Conservation (phyloP, 1,140 invertebrate species). For the Zaprionus camerounensis region DNA sequence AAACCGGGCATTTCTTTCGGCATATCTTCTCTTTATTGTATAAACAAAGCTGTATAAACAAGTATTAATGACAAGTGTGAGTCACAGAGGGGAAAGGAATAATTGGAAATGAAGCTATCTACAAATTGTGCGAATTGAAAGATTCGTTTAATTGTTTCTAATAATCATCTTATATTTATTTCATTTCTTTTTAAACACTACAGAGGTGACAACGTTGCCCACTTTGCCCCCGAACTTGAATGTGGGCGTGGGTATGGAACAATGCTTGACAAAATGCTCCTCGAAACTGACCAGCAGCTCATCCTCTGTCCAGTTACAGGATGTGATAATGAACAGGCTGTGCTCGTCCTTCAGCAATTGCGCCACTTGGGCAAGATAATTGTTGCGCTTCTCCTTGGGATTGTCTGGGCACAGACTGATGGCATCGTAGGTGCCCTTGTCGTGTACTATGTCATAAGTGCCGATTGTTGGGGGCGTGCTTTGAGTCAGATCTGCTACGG, state of each 20-base stretch:
- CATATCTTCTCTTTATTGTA: not conserved
- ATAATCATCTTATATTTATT: not conserved
- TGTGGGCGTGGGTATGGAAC: constrained; percentile 90
- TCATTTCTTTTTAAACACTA: constrained; percentile 87
- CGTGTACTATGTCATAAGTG: constrained; percentile 89
- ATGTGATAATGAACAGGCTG: constrained; percentile 92
- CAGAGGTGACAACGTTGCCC: constrained; percentile 91
- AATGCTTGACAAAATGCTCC: constrained; percentile 86
- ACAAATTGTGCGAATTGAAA: not conserved
- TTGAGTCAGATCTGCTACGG: constrained; percentile 83
- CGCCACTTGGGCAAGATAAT: constrained; percentile 89
- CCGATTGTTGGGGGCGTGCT: constrained; percentile 49
- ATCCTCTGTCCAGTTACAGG: constrained; percentile 96
- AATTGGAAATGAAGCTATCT: not conserved
- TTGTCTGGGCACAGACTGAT: constrained; percentile 92
- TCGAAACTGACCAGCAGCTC: constrained; percentile 91
- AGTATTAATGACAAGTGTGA: not conserved
- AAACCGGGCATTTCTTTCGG: not conserved
- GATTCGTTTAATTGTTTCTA: not conserved
- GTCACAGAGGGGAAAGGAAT: not conserved
- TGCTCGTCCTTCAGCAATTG: constrained; percentile 58
- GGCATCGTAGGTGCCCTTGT: constrained; percentile 98
- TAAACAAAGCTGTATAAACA: not conserved
- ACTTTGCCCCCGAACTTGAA: constrained; percentile 94
- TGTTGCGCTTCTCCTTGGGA: constrained; percentile 86